A percentile compares a stretch with the other conserved stretches of the same genome.
Evolutionary conservation across 2,888 invertebrate species (phyloP).

Genomic region (Melanotus villosus): DNA sequence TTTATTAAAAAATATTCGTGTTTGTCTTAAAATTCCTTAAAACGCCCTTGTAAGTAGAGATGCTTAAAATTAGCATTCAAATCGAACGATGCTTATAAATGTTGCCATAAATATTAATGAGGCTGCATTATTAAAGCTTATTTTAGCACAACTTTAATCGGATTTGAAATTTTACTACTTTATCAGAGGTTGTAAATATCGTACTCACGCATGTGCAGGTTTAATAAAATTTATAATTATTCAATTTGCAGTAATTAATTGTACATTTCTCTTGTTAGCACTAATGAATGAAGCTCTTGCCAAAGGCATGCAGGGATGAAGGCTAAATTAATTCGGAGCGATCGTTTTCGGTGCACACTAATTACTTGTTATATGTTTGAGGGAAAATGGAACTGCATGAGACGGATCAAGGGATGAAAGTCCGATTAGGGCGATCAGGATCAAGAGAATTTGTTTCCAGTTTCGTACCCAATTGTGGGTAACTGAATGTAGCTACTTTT

Average conservation of each 20-base stretch:
- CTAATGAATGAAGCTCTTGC: slow-evolving; percentile 46
- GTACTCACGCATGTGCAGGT: slow-evolving; percentile 16
- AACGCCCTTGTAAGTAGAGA: neutral
- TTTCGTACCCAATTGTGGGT: slow-evolving; percentile 19
- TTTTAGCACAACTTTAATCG: slow-evolving; percentile 18
- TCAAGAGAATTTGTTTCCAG: slow-evolving; percentile 33
- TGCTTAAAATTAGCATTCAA: slow-evolving; percentile 32
- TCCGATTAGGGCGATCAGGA: slow-evolving; percentile 32
- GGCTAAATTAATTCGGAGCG: slow-evolving; percentile 46
- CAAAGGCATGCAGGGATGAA: slow-evolving; percentile 44
- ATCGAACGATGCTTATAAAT: slow-evolving; percentile 29
- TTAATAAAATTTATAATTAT: slow-evolving; percentile 42
- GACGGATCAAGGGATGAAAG: slow-evolving; percentile 44
- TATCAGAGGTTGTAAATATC: neutral
- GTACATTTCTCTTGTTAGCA: slow-evolving; percentile 46
- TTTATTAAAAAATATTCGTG: too few relatives aligned
- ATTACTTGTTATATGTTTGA: slow-evolving; percentile 48
- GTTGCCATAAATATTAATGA: slow-evolving; percentile 39
- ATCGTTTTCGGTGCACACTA: slow-evolving; percentile 47
- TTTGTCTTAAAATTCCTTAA: neutral
- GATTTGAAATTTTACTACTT: neutral
- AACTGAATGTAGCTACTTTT: neutral
- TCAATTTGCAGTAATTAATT: slow-evolving; percentile 45
- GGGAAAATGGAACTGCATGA: slow-evolving; percentile 41
- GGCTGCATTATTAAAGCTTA: slow-evolving; percentile 25